A percentile compares a stretch with the other conserved stretches of the same genome.
phyloP scores from a whole-genome alignment of 2,888 invertebrate species.

The Allacma fusca region DNA sequence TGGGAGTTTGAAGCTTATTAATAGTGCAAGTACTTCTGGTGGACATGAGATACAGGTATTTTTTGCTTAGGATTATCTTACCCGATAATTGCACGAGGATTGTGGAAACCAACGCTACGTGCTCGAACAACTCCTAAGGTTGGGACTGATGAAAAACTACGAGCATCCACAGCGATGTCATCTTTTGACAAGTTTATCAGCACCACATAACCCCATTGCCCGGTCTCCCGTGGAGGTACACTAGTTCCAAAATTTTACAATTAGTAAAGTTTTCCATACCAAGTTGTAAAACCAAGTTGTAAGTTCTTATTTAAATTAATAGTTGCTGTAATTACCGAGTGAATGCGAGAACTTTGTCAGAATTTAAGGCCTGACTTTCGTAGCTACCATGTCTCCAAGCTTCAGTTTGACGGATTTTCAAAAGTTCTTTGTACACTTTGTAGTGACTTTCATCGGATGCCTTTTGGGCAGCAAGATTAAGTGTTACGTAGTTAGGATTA shows the following conservation, averaged over 20 bases:
- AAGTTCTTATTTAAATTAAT: too few species aligned
- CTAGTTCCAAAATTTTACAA: too few species aligned
- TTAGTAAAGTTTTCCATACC: too few species aligned
- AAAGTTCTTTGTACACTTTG: conserved; percentile 58
- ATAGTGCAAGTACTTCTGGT: not conserved
- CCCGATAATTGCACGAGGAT: conserved; percentile 31
- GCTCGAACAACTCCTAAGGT: conserved; percentile 24
- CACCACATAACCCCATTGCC: too few species aligned
- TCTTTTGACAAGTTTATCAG: conserved; percentile 4
- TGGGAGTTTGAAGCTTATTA: not conserved
- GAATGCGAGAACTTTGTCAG: conserved; percentile 58
- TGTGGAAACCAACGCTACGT: conserved; percentile 44
- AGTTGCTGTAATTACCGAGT: conserved; percentile 12
- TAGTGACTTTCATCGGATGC: conserved; percentile 60
- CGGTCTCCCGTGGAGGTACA: too few species aligned
- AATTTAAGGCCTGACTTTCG: conserved; percentile 63
- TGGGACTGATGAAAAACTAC: not conserved
- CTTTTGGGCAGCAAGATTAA: conserved; percentile 62
- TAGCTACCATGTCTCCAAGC: conserved; percentile 69
- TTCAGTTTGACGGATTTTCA: conserved; percentile 54
- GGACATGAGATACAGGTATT: not conserved
- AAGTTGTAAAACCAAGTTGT: too few species aligned
- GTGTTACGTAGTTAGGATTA: conserved; percentile 58
- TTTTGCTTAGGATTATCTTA: not conserved
- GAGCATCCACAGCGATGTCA: not conserved